Evolutionary conservation across 2,113 vertebrate genomes (phyloP).

Genomic region (Egretta garzetta): DNA sequence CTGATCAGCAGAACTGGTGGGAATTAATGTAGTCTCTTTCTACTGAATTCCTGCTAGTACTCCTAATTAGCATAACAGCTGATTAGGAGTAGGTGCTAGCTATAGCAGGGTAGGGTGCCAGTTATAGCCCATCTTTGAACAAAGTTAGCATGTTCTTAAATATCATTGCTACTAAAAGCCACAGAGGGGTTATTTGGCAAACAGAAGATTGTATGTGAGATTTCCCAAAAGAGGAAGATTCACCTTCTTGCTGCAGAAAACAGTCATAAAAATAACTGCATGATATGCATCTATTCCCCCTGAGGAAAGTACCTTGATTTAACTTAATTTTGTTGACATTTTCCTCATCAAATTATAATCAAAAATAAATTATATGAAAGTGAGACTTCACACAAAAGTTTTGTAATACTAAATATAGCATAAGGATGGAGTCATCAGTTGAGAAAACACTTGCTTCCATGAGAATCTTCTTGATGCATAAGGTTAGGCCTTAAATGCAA

Average conservation of each 20-base stretch:
- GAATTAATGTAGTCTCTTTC: background rate
- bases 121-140: background rate
- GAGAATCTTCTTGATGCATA: background rate
- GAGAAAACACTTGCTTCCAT: background rate
- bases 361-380: background rate
- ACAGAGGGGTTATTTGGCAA: background rate
- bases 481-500: background rate
- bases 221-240: background rate
- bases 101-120: background rate
- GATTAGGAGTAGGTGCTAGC: background rate
- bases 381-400: background rate
- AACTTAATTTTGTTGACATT: constrained; percentile 51
- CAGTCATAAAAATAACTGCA: background rate
- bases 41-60: background rate
- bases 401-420: constrained; percentile 14
- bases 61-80: background rate
- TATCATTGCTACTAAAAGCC: background rate
- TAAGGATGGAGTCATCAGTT: background rate
- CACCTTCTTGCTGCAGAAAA: background rate
- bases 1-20: background rate
- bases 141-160: background rate
- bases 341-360: constrained; percentile 51
- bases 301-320: constrained; percentile 1
- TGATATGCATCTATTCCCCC: background rate
- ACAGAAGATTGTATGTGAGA: background rate